Percentiles rank a stretch among this genome's conserved stretches.
Conservation (phyloP, 1,140 invertebrate genomes). For the Apis mellifera region DNA sequence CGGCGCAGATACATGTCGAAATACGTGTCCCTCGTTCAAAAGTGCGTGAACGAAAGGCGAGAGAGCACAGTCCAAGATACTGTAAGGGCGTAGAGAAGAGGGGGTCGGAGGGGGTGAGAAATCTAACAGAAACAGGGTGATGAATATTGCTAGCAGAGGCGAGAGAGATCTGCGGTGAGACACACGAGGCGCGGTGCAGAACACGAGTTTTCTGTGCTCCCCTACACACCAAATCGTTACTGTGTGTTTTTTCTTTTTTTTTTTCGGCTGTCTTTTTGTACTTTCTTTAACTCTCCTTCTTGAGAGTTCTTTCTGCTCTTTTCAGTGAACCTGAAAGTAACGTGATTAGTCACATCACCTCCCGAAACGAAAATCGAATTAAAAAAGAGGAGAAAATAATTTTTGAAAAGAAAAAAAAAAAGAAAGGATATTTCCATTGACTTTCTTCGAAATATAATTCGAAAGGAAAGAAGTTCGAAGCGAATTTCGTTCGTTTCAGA, state of each 20-base stretch:
- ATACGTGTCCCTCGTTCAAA: constrained; percentile 54
- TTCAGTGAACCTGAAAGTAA: constrained; percentile 72
- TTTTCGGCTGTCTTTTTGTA: background rate
- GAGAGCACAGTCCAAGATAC: constrained; percentile 58
- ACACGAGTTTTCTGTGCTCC: constrained; percentile 71
- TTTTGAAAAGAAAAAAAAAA: too few relatives aligned
- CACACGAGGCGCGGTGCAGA: constrained; percentile 73
- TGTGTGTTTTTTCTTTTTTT: constrained; percentile 51
- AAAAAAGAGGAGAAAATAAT: too few relatives aligned
- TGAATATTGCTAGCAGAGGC: constrained; percentile 66
- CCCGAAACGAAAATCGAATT: constrained; percentile 37
- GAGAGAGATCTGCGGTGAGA: constrained; percentile 71
- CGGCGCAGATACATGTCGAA: constrained; percentile 21
- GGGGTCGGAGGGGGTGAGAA: constrained; percentile 1
- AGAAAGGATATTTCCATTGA: too few relatives aligned
- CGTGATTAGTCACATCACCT: constrained; percentile 64
- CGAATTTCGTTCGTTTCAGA: constrained; percentile 35
- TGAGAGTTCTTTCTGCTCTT: constrained; percentile 40
- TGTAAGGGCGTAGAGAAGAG: background rate
- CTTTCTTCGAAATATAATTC: background rate
- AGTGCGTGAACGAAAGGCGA: constrained; percentile 60
- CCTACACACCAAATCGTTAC: constrained; percentile 70
- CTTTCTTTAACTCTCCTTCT: constrained; percentile 29
- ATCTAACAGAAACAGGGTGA: constrained; percentile 57
- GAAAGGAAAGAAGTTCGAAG: too few relatives aligned